A percentile compares a stretch with the other conserved stretches of the same genome.
Conservation (phyloP, 2,797 vertebrate species). For the Xiphophorus birchmanni region DNA sequence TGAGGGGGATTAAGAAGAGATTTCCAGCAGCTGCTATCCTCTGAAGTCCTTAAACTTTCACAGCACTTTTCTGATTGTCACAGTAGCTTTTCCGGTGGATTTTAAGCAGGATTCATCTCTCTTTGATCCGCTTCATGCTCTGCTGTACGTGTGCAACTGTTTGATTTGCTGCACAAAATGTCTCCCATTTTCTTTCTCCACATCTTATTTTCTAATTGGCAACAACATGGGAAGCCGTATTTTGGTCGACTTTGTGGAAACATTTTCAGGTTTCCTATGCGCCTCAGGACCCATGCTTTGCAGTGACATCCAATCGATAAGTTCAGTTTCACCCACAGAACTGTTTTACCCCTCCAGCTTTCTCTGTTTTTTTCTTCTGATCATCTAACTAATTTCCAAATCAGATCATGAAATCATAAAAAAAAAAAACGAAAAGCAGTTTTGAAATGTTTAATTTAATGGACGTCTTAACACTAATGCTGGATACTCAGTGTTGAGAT, state of each 20-base stretch:
- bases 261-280: neutral
- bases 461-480: no score
- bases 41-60: constrained; percentile 59
- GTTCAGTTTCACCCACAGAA: neutral
- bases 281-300: neutral
- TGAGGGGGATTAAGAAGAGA: constrained; percentile 71
- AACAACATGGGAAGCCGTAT: neutral
- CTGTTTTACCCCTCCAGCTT: neutral
- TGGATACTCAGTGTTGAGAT: no score
- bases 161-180: neutral
- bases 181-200: neutral
- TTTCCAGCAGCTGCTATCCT: constrained; percentile 66
- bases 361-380: neutral
- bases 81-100: constrained; percentile 33
- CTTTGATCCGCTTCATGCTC: constrained; percentile 43
- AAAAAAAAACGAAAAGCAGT: neutral
- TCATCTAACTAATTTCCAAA: neutral
- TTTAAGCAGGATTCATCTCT: constrained; percentile 21
- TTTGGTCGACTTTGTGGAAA: neutral
- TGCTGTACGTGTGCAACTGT: neutral
- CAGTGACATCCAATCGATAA: neutral
- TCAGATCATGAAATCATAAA: neutral
- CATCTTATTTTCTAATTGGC: neutral
- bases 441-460: neutral
- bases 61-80: constrained; percentile 50